Evolutionary conservation across 2,797 vertebrate genomes (phyloP), one percentile per base, ranked within the genome.

Genomic region (Margarornis squamiger): DNA sequence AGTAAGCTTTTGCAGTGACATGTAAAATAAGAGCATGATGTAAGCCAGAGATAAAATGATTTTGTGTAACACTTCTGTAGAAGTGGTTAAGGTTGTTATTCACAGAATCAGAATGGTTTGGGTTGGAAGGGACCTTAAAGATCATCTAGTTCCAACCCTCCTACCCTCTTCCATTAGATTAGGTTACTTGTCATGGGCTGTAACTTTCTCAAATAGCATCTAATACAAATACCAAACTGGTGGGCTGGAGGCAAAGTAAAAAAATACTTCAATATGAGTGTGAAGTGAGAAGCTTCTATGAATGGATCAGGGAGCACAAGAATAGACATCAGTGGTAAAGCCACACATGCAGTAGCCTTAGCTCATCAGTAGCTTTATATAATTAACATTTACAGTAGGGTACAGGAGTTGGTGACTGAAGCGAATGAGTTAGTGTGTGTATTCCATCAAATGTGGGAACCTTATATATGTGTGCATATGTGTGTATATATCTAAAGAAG

Each of bases 401-500:
- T 46, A 6, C 45, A 45, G 43, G 19, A 73, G 18, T 39, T 62
- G 30, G 14, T 48, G 16, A 45, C 83, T 74, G 36, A 78, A 84
- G 34, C 0, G 0, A 68, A 41, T 32, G 14, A 34, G 8, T 71
- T 38, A 41, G 46, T 34, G 10, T 72, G 22, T 83, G 12, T 59
- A 49, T 91, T 36, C 45, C n/a, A 85, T 78, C 27, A 41, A 61
- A 36, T 57, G 6, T 65, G 46, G 39, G 22, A 79, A 45, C 63
- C 21, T 18, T 88, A 17, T 5, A 2, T 59, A 0, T 76, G 5
- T 74, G 1, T 8, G 8, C 54, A 2, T 49, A 1, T 61, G 2
- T 55, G 1, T 67, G 1, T 22, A 12, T 52, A 24, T n/a, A 16
- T 45, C 8, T 13, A 45, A 32, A 59, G 20, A 59, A 65, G 27